A percentile compares a stretch with the other conserved stretches of the same genome.
Conservation (phyloP, 2,888 invertebrate genomes). For the Ashinkailepas kermadecensis region DNA sequence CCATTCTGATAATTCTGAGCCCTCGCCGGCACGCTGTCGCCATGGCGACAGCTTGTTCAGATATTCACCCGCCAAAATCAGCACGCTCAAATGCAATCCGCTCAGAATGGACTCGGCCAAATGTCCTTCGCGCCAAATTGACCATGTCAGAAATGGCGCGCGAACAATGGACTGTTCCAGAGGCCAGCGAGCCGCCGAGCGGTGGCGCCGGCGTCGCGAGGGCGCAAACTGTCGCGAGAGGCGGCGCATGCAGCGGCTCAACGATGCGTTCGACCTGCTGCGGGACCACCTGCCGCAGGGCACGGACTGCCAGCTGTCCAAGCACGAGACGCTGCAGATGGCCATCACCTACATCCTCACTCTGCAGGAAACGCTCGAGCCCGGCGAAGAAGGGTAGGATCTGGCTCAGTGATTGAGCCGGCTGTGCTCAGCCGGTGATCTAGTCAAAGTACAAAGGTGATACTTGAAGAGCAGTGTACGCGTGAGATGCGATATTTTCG, state of each 20-base stretch:
- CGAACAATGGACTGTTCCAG: background rate
- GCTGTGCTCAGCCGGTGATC: too few species aligned
- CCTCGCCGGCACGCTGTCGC: too few species aligned
- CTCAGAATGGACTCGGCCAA: too few species aligned
- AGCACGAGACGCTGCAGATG: constrained; percentile 21
- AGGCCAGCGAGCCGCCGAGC: background rate
- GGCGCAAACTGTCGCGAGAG: background rate
- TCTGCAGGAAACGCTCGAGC: background rate
- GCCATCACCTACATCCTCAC: constrained; percentile 2
- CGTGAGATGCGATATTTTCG: too few species aligned
- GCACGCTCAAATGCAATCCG: too few species aligned
- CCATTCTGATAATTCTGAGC: too few species aligned
- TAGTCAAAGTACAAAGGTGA: too few species aligned
- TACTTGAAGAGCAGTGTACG: too few species aligned
- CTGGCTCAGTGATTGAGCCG: too few species aligned
- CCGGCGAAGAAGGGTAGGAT: too few species aligned
- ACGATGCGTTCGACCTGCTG: background rate
- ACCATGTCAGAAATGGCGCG: background rate
- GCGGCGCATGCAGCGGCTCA: background rate
- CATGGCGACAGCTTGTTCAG: too few species aligned
- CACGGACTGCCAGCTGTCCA: background rate
- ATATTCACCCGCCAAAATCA: too few species aligned
- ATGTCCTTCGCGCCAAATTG: background rate
- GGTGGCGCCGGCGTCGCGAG: background rate
- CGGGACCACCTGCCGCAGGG: background rate